Base-by-base conservation (phyloP, 2,797 vertebrate genomes). In the Oophaga sylvatica region DNA sequence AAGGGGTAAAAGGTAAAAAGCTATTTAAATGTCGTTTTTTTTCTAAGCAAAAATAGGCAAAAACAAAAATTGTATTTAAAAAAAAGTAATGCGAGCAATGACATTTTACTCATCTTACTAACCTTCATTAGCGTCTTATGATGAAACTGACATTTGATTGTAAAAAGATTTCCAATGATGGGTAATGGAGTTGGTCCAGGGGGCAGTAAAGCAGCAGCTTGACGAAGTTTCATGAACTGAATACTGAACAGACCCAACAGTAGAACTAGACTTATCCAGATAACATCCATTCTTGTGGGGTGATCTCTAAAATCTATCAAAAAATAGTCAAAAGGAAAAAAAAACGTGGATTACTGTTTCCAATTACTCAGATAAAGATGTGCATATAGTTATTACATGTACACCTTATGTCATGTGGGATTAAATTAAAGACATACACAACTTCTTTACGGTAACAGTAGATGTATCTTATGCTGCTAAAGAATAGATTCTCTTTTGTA, bases 181-280 rank as follows among this genome's bases (percentile, higher is more conserved):
- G 93, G 94, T 0, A 94, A 77, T 0, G 94, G 91, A 87, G 7
- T 57, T 0, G 92, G 93, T 81, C 93, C 93, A 11, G 94, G 93
- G 77, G 93, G 94, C 60, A 93, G 87, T 57, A 15, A 80, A 1
- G 15, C 87, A 0, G 90, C 9, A 48, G 89, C 84, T 91, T 90
- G 80, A 26, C 48, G 92, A 79, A 93, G 71, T 88, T 87, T 87
- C 0, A 90, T 81, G 67, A 93, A 90, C 78, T 92, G 91, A 48
- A 88, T 56, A 78, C 90, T 84, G 31, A 94, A 85, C 48, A 93
- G 84, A 76, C 70, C 90, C 0, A 0, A 0, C 3, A 13, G 45
- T 17, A 92, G 73, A 45, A 67, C n/a, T 70, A 88, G 17, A 10
- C 90, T 80, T 63, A 87, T 2, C 0, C 88, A 85, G 7, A 41